Evolutionary conservation across 2,797 vertebrate genomes (phyloP).

Genomic region (Anabas testudineus): DNA sequence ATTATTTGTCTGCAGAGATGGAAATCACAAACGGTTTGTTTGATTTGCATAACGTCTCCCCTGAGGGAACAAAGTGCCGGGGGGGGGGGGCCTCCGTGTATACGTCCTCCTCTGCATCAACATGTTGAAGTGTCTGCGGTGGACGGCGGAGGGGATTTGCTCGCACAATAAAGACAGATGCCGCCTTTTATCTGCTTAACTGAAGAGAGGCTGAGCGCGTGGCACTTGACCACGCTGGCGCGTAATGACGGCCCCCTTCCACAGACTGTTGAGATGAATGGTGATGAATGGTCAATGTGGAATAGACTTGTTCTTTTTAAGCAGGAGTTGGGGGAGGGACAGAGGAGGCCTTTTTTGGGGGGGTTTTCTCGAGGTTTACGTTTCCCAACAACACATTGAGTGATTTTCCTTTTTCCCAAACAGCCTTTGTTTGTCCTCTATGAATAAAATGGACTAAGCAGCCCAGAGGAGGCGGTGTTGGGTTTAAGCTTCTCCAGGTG

Average conservation of each 20-base stretch:
- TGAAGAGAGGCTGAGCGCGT: conserved; percentile 75
- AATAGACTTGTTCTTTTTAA: conserved; percentile 36
- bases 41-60: conserved; percentile 81
- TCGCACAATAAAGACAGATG: conserved; percentile 83
- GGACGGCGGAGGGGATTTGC: conserved; percentile 72
- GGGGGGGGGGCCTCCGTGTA: conserved; percentile 37
- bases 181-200: conserved; percentile 79
- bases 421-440: conserved; percentile 40
- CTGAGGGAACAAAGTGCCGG: conserved; percentile 45
- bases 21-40: conserved; percentile 76
- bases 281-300: conserved; percentile 28
- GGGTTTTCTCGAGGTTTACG: conserved; percentile 11
- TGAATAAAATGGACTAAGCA: conserved; percentile 26
- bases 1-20: conserved; percentile 62
- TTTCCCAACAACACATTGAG: conserved; percentile 27
- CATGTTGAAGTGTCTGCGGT: conserved; percentile 81
- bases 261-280: conserved; percentile 49
- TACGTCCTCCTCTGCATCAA: conserved; percentile 72
- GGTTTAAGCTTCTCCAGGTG: not conserved
- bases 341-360: too few species aligned
- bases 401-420: conserved; percentile 25
- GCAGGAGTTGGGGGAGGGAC: conserved; percentile 22
- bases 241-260: conserved; percentile 47
- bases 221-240: conserved; percentile 69
- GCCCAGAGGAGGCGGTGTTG: not conserved